phyloP scores from a whole-genome alignment of 2,113 vertebrate genomes.

The Mormoops blainvillei region DNA sequence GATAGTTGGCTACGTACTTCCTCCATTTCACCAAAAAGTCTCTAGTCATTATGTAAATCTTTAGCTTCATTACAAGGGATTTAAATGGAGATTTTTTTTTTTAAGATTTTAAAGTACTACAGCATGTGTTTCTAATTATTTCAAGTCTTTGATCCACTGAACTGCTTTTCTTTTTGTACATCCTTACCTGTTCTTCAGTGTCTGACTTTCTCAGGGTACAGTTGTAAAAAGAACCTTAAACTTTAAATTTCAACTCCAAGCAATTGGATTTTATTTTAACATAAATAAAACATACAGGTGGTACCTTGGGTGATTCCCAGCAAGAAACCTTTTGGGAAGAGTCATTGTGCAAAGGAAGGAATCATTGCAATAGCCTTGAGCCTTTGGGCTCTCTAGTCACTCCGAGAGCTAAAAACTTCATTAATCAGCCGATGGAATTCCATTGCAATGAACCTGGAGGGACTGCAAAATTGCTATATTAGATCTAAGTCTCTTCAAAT shows the following conservation, averaged over 20 bases:
- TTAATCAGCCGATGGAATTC: slow-evolving; percentile 57
- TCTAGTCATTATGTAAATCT: slow-evolving; percentile 70
- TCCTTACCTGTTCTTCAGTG: neutral
- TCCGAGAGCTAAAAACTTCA: slow-evolving; percentile 31
- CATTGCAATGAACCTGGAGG: slow-evolving; percentile 65
- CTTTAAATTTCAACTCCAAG: slow-evolving; percentile 58
- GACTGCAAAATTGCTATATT: slow-evolving; percentile 48
- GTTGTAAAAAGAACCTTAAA: slow-evolving; percentile 58
- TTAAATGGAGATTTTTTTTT: slow-evolving; percentile 54
- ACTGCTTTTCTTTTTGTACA: slow-evolving; percentile 17
- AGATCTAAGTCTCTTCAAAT: slow-evolving; percentile 54
- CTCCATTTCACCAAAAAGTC: slow-evolving; percentile 40
- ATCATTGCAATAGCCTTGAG: slow-evolving; percentile 41
- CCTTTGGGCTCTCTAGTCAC: slow-evolving; percentile 35
- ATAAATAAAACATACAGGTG: slow-evolving; percentile 48
- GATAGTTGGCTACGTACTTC: slow-evolving; percentile 30
- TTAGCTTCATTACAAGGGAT: slow-evolving; percentile 60
- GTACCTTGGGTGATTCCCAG: slow-evolving; percentile 43
- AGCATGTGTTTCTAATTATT: slow-evolving; percentile 60
- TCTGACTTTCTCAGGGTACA: slow-evolving; percentile 21
- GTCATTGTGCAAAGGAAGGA: slow-evolving; percentile 36
- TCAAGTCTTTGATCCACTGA: slow-evolving; percentile 43
- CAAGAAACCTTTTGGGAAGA: slow-evolving; percentile 46
- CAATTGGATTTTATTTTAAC: slow-evolving; percentile 56
- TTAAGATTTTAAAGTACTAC: slow-evolving; percentile 37